Evolutionary conservation across 2,888 invertebrate genomes (phyloP).

Genomic region (Pyralis farinalis): DNA sequence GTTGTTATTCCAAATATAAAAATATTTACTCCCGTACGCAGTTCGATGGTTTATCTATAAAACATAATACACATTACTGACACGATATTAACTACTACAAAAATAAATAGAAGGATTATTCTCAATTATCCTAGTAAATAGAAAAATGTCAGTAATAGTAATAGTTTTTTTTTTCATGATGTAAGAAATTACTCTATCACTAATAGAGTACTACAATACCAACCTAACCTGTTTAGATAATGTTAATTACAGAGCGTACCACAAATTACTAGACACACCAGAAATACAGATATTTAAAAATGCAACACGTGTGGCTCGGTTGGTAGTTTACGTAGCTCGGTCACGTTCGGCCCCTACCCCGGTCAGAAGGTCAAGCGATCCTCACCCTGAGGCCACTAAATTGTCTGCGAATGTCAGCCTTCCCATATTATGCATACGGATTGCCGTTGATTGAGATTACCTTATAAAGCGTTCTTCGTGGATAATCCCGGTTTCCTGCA

Average conservation of each 20-base stretch:
- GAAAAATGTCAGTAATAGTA: too few relatives aligned
- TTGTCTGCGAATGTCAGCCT: constrained; percentile 39
- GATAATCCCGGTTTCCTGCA: constrained; percentile 6
- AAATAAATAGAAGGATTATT: too few relatives aligned
- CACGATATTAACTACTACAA: too few relatives aligned
- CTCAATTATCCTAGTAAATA: too few relatives aligned
- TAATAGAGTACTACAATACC: too few relatives aligned
- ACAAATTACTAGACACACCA: neutral
- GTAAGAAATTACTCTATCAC: too few relatives aligned
- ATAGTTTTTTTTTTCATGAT: too few relatives aligned
- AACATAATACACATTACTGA: too few relatives aligned
- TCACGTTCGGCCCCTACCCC: constrained; percentile 41
- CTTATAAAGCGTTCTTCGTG: constrained; percentile 22
- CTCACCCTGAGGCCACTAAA: constrained; percentile 41
- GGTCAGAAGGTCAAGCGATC: constrained; percentile 45
- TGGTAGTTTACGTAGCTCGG: constrained; percentile 25
- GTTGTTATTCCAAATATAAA: too few relatives aligned
- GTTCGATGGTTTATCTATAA: too few relatives aligned
- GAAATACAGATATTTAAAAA: constrained; percentile 20
- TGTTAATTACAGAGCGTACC: constrained; percentile 1
- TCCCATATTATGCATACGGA: constrained; percentile 38
- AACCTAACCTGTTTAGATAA: too few relatives aligned
- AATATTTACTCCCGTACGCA: too few relatives aligned
- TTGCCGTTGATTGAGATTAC: constrained; percentile 34
- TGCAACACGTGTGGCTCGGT: constrained; percentile 18